Base-by-base conservation (phyloP, 2,797 vertebrate species). In the Tarsius wallacei region DNA sequence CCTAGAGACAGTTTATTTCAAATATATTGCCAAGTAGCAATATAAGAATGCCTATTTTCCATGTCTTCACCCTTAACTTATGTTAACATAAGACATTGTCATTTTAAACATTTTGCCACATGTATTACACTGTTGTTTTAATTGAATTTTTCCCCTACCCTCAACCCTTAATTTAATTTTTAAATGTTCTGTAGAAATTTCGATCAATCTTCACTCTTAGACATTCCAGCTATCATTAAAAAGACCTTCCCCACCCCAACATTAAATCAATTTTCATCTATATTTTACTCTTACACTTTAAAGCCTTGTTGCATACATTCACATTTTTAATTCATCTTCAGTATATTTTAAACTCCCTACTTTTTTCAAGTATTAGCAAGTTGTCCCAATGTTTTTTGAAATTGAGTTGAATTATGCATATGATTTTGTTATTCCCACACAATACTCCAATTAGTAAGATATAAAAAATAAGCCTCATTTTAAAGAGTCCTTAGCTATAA, bases 301-400 rank as follows among this genome's bases (percentile, higher is more conserved):
- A 96, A 85, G n/a, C 21, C n/a, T 74, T 59, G 0, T 66, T 64
- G 6, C 53, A 14, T 53, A 63, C 15, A 68, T 87, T 53, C 70
- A 63, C 24, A 89, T 78, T 94, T 94, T 94, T 80, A 68, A 63
- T 77, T n/a, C 22, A 81, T 51, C 31, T 73, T 86, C 70, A 87
- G 16, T 74, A 73, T 74, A 76, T 55, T 96, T 94, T 64, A 42
- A 83, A 68, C 12, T 76, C 71, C 85, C 11, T 82, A 55, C 9
- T 73, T 93, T 87, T 92, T 95, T 49, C 51, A 90, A 94, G 57
- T 93, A 84, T 95, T 90, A 96, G 19, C n/a, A 87, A 82, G 11
- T 68, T 77, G 49, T 87, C 3, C 5, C 55, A 26, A 49, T 51
- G 3, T 83, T 88, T 90, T 95, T 80, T 94, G 33, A 84, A 86